These are phyloP conservation scores for Cynopterus brachyotis DNA, from an alignment of 2,113 vertebrate species.

Conservation along the genomic window DNA sequence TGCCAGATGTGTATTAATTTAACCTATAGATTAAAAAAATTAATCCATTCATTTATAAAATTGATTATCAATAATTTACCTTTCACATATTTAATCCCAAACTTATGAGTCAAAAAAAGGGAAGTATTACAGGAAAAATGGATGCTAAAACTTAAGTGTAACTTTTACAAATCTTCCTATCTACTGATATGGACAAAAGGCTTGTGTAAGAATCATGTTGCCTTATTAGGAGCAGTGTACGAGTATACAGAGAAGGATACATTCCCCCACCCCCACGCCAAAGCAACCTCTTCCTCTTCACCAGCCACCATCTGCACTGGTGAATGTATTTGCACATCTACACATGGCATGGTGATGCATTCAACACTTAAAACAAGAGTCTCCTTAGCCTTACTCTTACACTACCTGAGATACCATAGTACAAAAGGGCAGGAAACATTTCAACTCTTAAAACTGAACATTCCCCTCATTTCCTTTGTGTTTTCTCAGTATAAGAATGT, in stretches of 20 bases:
- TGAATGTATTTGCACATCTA: neutral
- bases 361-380: neutral
- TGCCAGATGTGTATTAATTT: neutral
- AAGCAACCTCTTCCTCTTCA: neutral
- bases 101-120: neutral
- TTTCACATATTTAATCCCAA: neutral
- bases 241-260: neutral
- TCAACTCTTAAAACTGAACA: neutral
- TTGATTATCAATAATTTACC: conserved; percentile 22
- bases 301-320: neutral
- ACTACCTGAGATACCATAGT: neutral
- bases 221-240: neutral
- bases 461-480: neutral
- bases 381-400: neutral
- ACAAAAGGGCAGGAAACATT: neutral
- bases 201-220: neutral
- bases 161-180: neutral
- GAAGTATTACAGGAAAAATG: neutral
- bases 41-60: conserved; percentile 30
- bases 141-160: neutral
- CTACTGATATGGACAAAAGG: neutral
- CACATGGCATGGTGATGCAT: neutral
- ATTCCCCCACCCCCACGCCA: neutral
- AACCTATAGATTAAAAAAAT: neutral
- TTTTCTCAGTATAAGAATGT: neutral